Evolutionary conservation across 1,140 invertebrate species (phyloP).

Genomic region (Bactericera cockerelli): DNA sequence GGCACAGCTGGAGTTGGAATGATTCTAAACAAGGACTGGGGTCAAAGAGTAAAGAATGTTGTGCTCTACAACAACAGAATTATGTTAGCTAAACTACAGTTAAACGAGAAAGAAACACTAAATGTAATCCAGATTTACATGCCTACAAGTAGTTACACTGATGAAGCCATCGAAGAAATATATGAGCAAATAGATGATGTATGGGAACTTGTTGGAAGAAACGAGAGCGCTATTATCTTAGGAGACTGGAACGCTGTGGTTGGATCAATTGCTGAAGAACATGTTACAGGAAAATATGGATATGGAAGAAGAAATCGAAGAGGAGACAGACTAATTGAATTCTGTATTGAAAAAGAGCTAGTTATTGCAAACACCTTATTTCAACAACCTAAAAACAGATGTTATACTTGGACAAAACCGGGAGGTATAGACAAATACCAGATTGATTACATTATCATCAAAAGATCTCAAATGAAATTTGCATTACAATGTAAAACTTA

Average conservation of each 20-base stretch:
- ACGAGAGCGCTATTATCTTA: not conserved
- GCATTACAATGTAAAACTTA: slow-evolving; percentile 10
- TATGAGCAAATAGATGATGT: slow-evolving; percentile 12
- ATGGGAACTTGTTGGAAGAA: not conserved
- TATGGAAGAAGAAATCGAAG: slow-evolving; percentile 4
- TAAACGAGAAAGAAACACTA: slow-evolving; percentile 4
- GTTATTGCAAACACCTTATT: slow-evolving; percentile 11
- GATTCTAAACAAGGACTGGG: slow-evolving; percentile 5
- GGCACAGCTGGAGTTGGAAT: slow-evolving; percentile 6
- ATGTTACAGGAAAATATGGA: slow-evolving; percentile 2
- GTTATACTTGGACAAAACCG: slow-evolving; percentile 10
- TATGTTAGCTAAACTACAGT: not conserved
- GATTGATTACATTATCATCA: slow-evolving; percentile 8
- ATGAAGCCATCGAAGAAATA: slow-evolving; percentile 9
- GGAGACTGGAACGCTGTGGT: slow-evolving; percentile 11
- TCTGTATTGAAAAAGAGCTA: slow-evolving; percentile 6
- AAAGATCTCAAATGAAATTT: not conserved
- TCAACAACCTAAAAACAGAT: not conserved
- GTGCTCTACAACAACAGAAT: slow-evolving; percentile 5
- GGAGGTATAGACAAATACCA: slow-evolving; percentile 9
- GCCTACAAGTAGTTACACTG: not conserved
- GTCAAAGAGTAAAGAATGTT: not conserved
- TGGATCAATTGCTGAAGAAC: slow-evolving; percentile 1
- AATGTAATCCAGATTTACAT: slow-evolving; percentile 13
- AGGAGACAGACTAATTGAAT: not conserved